phyloP scores from a whole-genome alignment of 2,113 vertebrate species.

The Pelodiscus sinensis region DNA sequence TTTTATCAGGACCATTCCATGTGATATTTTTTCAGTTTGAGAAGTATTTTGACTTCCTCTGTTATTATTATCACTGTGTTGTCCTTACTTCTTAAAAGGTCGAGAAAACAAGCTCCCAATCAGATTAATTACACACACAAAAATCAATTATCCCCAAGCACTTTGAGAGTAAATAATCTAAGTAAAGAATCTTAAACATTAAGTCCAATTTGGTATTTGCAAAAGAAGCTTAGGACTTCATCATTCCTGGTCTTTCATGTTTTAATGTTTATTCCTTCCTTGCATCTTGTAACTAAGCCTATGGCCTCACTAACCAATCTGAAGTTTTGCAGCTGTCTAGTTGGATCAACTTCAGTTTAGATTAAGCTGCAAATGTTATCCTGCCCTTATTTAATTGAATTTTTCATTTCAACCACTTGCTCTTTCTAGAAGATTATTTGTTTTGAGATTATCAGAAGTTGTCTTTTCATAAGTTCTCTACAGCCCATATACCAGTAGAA shows the following conservation, averaged over 20 bases:
- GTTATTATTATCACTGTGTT: not conserved
- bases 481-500: not conserved
- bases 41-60: not conserved
- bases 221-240: conserved; percentile 56
- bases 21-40: conserved; percentile 24
- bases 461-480: not conserved
- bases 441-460: conserved; percentile 13
- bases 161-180: conserved; percentile 42
- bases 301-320: conserved; percentile 5
- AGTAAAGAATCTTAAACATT: conserved; percentile 47
- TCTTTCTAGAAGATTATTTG: not conserved
- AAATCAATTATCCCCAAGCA: conserved; percentile 32
- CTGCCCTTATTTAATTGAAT: not conserved
- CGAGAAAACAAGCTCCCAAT: conserved; percentile 49
- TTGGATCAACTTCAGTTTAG: conserved; percentile 21
- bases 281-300: conserved; percentile 32
- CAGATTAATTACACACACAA: not conserved
- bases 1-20: not conserved
- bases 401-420: conserved; percentile 20
- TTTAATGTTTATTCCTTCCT: conserved; percentile 50
- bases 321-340: conserved; percentile 59
- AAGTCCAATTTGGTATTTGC: conserved; percentile 40
- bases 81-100: not conserved
- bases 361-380: conserved; percentile 1
- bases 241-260: conserved; percentile 28